Evolutionary conservation across 2,113 vertebrate species (phyloP).

Genomic region (Ia io): DNA sequence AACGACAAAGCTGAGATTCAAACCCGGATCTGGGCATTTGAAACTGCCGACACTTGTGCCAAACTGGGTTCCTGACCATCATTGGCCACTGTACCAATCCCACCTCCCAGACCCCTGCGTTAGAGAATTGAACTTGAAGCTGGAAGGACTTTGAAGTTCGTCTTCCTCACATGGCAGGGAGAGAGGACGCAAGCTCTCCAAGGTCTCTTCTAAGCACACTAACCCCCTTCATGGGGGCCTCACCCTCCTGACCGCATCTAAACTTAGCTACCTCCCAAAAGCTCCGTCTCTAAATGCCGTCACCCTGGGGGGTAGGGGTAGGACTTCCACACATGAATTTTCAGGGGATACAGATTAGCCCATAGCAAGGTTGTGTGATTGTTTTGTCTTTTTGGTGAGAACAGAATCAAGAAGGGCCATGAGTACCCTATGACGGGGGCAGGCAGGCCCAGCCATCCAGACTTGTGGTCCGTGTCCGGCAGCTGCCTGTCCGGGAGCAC

Average conservation of each 20-base stretch:
- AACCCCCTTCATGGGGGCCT: not conserved
- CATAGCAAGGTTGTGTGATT: accelerated
- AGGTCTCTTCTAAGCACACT: not conserved
- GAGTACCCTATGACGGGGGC: accelerated
- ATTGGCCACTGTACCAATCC: accelerated
- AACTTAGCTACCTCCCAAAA: not conserved
- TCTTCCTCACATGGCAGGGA: not conserved
- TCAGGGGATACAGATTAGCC: not conserved
- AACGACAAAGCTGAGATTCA: not conserved
- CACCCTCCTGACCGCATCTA: not conserved
- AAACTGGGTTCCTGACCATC: not conserved
- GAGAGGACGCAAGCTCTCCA: not conserved
- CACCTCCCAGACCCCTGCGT: not conserved
- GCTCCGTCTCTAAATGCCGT: not conserved
- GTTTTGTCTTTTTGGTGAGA: not conserved
- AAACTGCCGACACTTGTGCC: not conserved
- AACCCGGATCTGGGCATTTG: not conserved
- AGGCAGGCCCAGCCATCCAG: not conserved
- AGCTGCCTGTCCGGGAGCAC: not conserved
- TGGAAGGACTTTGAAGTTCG: not conserved
- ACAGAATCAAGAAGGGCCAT: not conserved
- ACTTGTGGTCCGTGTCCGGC: not conserved
- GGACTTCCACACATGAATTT: not conserved
- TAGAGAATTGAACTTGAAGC: not conserved
- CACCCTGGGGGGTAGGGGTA: not conserved